phyloP scores from a whole-genome alignment of 2,888 invertebrate genomes.

The Phytoseiulus persimilis region DNA sequence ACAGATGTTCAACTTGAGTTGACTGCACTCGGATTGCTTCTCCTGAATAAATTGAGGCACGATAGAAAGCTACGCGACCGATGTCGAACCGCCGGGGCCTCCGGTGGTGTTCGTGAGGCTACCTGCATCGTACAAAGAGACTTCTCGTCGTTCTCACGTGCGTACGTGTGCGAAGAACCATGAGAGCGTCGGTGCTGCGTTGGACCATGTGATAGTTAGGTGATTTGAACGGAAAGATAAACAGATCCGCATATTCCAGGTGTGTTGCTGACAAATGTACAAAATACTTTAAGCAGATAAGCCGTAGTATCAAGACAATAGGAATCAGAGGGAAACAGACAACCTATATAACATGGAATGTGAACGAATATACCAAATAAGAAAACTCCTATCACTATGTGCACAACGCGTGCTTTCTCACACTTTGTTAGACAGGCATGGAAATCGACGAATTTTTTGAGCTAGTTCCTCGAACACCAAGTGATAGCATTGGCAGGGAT shows the following conservation, averaged over 20 bases:
- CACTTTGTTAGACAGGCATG: too few relatives aligned
- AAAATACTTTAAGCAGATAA: background rate
- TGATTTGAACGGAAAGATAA: background rate
- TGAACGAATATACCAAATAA: background rate
- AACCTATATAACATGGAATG: background rate
- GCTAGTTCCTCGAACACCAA: too few relatives aligned
- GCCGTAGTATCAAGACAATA: too few relatives aligned
- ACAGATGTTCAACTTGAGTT: background rate
- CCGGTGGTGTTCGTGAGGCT: background rate
- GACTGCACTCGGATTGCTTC: background rate
- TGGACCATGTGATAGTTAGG: background rate
- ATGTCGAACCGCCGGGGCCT: background rate
- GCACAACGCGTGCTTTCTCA: too few relatives aligned
- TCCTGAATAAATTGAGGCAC: background rate
- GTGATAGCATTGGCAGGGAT: too few relatives aligned
- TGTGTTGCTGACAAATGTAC: background rate
- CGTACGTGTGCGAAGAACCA: background rate
- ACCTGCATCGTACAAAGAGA: background rate
- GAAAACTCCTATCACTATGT: background rate
- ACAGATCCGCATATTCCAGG: background rate
- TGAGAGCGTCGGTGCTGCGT: background rate
- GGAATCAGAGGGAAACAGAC: background rate
- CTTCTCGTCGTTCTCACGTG: background rate
- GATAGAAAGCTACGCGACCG: background rate
- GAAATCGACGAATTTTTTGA: too few relatives aligned